Percentiles rank a stretch among this genome's conserved stretches.
phyloP scores from a whole-genome alignment of 2,797 vertebrate species.

The Megaceryle alcyon region DNA sequence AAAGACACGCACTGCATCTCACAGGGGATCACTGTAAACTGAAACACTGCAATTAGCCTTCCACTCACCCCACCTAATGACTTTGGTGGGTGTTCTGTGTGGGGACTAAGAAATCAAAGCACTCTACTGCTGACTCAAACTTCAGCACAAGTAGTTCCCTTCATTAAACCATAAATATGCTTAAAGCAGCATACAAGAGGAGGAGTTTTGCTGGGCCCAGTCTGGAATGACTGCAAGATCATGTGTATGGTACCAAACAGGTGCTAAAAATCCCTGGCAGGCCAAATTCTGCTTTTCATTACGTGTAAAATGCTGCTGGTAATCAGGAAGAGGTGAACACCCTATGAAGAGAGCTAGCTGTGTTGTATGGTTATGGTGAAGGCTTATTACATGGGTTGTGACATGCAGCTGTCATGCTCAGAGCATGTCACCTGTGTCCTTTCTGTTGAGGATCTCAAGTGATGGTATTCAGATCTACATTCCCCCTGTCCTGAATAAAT shows the following conservation, averaged over 20 bases:
- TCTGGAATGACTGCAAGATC: accelerated
- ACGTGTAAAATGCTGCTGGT: neutral
- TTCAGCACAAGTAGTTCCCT: neutral
- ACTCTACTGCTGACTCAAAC: neutral
- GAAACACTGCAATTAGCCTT: slow-evolving; percentile 26
- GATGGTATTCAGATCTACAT: neutral
- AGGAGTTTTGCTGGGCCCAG: neutral
- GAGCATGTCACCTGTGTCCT: neutral
- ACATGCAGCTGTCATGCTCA: neutral
- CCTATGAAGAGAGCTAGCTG: neutral
- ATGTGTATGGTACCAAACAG: neutral
- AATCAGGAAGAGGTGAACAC: neutral
- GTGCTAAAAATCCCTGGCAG: neutral
- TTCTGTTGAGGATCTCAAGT: neutral
- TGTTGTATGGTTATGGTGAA: neutral
- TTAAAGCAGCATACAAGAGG: neutral
- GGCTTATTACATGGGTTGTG: neutral
- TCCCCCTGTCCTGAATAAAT: neutral
- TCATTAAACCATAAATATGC: neutral
- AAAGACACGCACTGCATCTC: neutral
- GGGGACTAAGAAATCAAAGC: neutral
- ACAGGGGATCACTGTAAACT: neutral
- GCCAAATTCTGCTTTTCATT: neutral
- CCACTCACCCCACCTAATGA: neutral
- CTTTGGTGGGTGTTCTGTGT: neutral